These are phyloP conservation scores for Telmatochromis sp. DNA, from an alignment of 2,113 vertebrate species.

Conservation along the genomic window DNA sequence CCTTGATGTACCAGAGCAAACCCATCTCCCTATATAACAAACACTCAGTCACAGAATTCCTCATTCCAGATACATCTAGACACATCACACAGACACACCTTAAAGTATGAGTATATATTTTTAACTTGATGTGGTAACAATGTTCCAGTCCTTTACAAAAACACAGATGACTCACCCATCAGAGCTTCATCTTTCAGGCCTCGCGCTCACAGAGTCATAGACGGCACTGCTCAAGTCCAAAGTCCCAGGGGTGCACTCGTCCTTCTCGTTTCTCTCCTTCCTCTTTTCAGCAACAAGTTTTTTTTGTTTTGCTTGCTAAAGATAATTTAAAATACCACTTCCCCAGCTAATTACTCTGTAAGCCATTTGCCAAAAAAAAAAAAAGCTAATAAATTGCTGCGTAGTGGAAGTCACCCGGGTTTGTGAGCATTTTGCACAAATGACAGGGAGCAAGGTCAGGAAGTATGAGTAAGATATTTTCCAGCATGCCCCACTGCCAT, in stretches of 20 bases:
- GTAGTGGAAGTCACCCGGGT: background rate
- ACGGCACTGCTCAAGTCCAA: background rate
- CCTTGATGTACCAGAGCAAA: background rate
- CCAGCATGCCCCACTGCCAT: background rate
- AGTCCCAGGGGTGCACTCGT: background rate
- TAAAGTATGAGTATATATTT: background rate
- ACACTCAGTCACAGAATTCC: background rate
- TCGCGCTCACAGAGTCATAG: background rate
- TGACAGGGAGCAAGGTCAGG: background rate
- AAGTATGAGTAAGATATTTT: background rate
- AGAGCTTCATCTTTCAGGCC: background rate
- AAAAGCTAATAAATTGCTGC: fast-evolving
- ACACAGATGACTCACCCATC: background rate
- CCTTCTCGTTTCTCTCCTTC: background rate
- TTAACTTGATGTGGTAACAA: background rate
- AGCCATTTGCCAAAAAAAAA: background rate
- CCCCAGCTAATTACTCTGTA: background rate
- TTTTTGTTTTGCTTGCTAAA: background rate
- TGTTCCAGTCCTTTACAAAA: background rate
- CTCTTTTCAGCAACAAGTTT: background rate
- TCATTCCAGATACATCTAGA: background rate
- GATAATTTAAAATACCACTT: background rate
- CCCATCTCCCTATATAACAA: background rate
- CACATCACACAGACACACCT: background rate
- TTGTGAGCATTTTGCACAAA: background rate